These are phyloP conservation scores for Chamaea fasciata DNA, from an alignment of 2,113 vertebrate species.

Conservation along the genomic window DNA sequence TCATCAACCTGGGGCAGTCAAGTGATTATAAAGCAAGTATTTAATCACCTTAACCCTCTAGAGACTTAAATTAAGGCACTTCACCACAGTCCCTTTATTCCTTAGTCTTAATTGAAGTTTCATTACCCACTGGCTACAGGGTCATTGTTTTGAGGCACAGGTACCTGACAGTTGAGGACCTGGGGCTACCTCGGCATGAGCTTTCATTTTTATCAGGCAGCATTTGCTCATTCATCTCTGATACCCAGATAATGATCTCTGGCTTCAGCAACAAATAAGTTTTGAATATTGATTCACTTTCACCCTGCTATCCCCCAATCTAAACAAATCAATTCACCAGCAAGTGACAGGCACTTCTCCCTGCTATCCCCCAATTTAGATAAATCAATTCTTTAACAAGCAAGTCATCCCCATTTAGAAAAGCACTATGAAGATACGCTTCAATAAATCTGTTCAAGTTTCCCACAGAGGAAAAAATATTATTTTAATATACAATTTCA, in stretches of 20 bases:
- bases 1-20: slow-evolving; percentile 6
- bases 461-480: background rate
- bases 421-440: background rate
- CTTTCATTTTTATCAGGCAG: background rate
- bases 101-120: slow-evolving; percentile 31
- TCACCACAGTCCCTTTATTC: background rate
- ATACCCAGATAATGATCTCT: background rate
- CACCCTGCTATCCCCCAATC: background rate
- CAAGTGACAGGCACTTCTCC: background rate
- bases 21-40: slow-evolving; percentile 58
- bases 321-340: background rate
- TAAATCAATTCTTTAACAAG: background rate
- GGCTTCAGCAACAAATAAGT: background rate
- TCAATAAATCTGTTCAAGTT: background rate
- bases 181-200: background rate
- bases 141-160: slow-evolving; percentile 36
- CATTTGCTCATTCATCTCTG: background rate
- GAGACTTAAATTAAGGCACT: slow-evolving; percentile 55
- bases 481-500: background rate
- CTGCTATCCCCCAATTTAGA: background rate
- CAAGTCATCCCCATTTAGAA: background rate
- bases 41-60: slow-evolving; percentile 54
- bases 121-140: slow-evolving; percentile 34
- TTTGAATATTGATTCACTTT: background rate
- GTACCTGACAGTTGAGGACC: background rate